Evolutionary conservation across 2,888 invertebrate genomes (phyloP).

Genomic region (Tipula helvola): DNA sequence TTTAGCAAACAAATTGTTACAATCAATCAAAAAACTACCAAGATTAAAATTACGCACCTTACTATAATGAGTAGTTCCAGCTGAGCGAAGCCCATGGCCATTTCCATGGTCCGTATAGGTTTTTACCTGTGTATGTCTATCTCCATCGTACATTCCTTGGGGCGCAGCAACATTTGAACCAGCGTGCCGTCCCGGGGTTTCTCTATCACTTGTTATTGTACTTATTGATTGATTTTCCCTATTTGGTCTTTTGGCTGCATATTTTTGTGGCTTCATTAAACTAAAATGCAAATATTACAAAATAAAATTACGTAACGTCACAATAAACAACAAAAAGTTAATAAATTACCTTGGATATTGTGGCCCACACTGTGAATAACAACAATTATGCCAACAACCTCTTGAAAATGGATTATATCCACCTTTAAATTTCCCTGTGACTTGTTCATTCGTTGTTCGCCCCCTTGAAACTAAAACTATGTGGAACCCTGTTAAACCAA

Average conservation of each 20-base stretch:
- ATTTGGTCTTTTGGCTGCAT: slow-evolving; percentile 46
- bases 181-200: slow-evolving; percentile 31
- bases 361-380: slow-evolving; percentile 90
- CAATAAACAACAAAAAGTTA: neutral
- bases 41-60: slow-evolving; percentile 62
- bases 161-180: slow-evolving; percentile 41
- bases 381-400: slow-evolving; percentile 92
- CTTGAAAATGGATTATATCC: slow-evolving; percentile 97
- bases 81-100: slow-evolving; percentile 62
- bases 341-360: slow-evolving; percentile 82
- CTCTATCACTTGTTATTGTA: slow-evolving; percentile 36
- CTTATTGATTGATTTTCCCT: slow-evolving; percentile 39
- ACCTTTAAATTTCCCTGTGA: slow-evolving; percentile 97
- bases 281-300: slow-evolving; percentile 28
- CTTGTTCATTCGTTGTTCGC: slow-evolving; percentile 98
- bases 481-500: slow-evolving; percentile 96
- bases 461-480: slow-evolving; percentile 93
- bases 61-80: slow-evolving; percentile 63
- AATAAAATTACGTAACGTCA: neutral
- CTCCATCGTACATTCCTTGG: slow-evolving; percentile 35
- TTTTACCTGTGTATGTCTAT: slow-evolving; percentile 83
- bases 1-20: slow-evolving; percentile 12
- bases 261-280: slow-evolving; percentile 53
- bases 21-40: slow-evolving; percentile 10
- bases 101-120: slow-evolving; percentile 91